Conservation (phyloP, 2,888 invertebrate genomes). For the Uropetala carovei region DNA sequence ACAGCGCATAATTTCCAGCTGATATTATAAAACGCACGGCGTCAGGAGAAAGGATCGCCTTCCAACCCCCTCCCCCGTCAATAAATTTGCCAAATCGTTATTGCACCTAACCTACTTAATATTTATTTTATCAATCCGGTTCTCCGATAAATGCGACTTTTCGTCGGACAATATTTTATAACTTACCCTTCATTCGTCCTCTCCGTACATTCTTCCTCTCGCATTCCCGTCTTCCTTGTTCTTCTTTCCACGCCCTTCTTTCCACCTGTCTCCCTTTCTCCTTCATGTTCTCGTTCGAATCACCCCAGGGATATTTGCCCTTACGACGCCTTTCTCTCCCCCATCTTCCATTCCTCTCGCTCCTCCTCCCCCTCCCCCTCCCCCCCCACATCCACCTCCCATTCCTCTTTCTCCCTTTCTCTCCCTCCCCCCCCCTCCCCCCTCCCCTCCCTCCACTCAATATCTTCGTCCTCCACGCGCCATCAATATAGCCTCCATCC, state of each 20-base stretch:
- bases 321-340: neutral
- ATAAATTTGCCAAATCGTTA: neutral
- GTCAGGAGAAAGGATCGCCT: neutral
- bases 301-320: neutral
- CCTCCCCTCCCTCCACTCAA: neutral
- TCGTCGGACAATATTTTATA: neutral
- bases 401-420: neutral
- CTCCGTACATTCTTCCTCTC: neutral
- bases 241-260: neutral
- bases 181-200: neutral
- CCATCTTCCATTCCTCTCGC: no score
- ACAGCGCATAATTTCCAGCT: neutral
- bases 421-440: neutral
- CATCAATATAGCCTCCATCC: conserved; percentile 50
- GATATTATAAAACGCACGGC: neutral
- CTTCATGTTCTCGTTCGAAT: neutral
- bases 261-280: neutral
- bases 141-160: neutral
- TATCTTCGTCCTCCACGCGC: neutral
- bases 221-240: neutral
- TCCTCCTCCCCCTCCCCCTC: neutral
- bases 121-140: neutral
- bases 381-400: neutral
- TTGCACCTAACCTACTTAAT: neutral
- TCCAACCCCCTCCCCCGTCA: neutral